Base-by-base conservation (phyloP, 1,140 invertebrate species). In the Eupristina koningsbergeri region DNA sequence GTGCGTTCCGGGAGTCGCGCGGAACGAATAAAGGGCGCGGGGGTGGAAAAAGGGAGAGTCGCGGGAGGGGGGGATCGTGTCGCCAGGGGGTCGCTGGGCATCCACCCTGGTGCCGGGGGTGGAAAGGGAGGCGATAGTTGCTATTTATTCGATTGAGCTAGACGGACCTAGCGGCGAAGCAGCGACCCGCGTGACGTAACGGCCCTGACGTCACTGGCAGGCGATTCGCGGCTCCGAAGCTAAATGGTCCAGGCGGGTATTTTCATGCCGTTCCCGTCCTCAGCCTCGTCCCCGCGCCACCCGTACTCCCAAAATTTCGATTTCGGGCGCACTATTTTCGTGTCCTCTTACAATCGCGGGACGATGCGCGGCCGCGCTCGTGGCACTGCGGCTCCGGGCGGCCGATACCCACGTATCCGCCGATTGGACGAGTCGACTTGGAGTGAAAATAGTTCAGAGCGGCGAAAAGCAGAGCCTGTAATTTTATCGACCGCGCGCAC, bases 161-260 rank as follows among this genome's bases (percentile, higher is more conserved):
- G 58, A 19, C 71, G 58, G 45, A 45, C 31, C 45, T 36, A 73
- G n/a, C n/a, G n/a, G 58, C 58, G 58, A 34, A 29, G n/a, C 29
- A 34, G 26, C 39, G n/a, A n/a, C 41, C 71, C 19, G 22, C 58
- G 53, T 74, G 80, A 74, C 80, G 80, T 81, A 81, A 81, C 67
- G 17, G 63, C 78, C 39, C 53, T 81, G 80, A 81, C 80, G 80
- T 81, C 80, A 81, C 29, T 45, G 58, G 69, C 79, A 19, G 47
- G 64, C 77, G 29, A 41, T 19, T 29, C 39, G n/a, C 69, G 69
- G n/a, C 73, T 75, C 73, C 45, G 47, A 45, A 47, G 73, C 41
- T n/a, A n/a, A n/a, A n/a, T n/a, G 73, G 73, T 50, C 41, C 41
- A 75, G 73, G 41, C 45, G 73, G 47, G 45, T 47, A 75, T 50